Evolutionary conservation across 2,888 invertebrate species (phyloP).

Genomic region (Cartodere bifasciata): DNA sequence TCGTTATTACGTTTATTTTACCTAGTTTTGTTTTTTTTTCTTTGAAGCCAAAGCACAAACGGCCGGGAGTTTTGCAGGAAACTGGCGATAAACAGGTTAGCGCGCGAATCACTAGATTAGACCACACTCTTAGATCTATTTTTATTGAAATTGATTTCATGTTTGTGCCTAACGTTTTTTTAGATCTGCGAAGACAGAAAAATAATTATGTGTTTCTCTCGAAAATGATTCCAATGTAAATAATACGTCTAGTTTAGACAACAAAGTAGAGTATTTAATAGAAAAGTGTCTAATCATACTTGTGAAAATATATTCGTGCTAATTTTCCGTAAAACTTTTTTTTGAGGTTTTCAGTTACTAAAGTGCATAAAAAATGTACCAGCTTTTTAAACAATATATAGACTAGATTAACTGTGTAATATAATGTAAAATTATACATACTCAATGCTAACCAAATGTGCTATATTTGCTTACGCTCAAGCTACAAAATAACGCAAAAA

Average conservation of each 20-base stretch:
- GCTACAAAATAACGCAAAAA: too few species aligned
- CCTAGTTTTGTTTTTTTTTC: slow-evolving; percentile 38
- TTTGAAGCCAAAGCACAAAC: slow-evolving; percentile 55
- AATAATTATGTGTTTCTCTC: background rate
- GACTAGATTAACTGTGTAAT: too few species aligned
- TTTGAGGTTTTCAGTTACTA: too few species aligned
- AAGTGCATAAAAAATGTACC: too few species aligned
- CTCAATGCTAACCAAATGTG: too few species aligned
- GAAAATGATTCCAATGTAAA: slow-evolving; percentile 14
- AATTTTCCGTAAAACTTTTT: too few species aligned
- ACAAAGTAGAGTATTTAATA: slow-evolving; percentile 20
- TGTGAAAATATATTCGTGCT: too few species aligned
- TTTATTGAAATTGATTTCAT: slow-evolving; percentile 21
- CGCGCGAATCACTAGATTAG: slow-evolving; percentile 16
- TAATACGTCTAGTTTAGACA: too few species aligned
- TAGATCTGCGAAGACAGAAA: slow-evolving; percentile 10
- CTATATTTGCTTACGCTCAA: too few species aligned
- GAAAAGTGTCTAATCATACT: slow-evolving; percentile 23
- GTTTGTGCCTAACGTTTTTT: slow-evolving; percentile 34
- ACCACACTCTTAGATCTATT: slow-evolving; percentile 16
- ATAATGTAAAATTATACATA: too few species aligned
- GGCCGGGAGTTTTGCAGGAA: slow-evolving; percentile 66
- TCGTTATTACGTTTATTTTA: slow-evolving; percentile 23
- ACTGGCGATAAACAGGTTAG: slow-evolving; percentile 56
- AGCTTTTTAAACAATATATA: too few species aligned